phyloP scores from a whole-genome alignment of 2,797 vertebrate species.

The Fringilla coelebs region DNA sequence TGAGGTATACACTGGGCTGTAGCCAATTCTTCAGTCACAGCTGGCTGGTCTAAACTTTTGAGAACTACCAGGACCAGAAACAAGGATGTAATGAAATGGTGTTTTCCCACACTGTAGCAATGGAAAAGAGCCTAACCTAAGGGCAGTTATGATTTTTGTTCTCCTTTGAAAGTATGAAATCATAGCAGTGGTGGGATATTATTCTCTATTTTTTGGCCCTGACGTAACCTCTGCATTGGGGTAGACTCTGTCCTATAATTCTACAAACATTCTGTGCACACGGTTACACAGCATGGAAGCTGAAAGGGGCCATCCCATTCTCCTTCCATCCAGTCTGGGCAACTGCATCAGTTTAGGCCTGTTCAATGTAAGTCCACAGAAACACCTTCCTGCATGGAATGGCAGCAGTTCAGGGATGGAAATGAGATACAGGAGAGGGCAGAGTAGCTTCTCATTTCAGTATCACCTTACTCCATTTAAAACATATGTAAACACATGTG shows the following conservation, averaged over 20 bases:
- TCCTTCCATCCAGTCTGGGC: not conserved
- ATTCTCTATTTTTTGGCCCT: not conserved
- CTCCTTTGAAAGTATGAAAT: not conserved
- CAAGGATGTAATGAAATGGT: not conserved
- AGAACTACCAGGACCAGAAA: not conserved
- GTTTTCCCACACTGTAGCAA: not conserved
- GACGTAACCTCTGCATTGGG: not conserved
- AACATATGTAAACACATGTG: not conserved
- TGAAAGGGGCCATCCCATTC: not conserved
- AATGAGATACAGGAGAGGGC: not conserved
- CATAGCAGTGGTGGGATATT: not conserved
- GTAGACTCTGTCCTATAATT: not conserved
- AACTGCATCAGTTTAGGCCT: not conserved
- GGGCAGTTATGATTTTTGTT: not conserved
- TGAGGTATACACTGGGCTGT: not conserved
- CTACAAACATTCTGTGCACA: fast-evolving
- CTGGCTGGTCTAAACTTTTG: not conserved
- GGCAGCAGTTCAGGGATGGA: not conserved
- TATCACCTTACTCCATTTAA: not conserved
- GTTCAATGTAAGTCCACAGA: not conserved
- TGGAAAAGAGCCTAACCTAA: not conserved
- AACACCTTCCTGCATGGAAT: not conserved
- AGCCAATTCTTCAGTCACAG: not conserved
- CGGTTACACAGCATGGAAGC: not conserved
- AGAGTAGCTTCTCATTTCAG: not conserved